Evolutionary conservation across 2,113 vertebrate species (phyloP), one percentile per base, ranked within the genome.

Genomic region (Callionymus lyra): DNA sequence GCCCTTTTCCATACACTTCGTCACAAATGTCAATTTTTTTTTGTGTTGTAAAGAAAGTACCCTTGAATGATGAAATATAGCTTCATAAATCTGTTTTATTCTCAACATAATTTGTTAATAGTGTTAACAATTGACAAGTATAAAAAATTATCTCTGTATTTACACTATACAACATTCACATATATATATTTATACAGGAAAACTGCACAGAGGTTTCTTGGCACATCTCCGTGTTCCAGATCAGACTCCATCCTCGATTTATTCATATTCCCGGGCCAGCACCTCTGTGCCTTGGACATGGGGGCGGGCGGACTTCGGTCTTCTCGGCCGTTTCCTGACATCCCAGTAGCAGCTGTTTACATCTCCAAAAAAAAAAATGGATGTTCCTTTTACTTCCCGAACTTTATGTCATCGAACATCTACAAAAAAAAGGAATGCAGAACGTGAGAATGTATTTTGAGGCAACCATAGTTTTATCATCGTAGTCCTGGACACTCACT

Each of bases 351-450:
- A 81, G 70, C 70, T 72, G 59, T 55, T 8, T 54, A 44, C 35
- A 36, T 57, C 49, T 54, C 70, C 41, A 38, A 50, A 43, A 14
- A 44, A 38, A 50, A 43, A 14, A 4, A 6, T 38, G 19, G 8
- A 6, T 32, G 36, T 16, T 38, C 19, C 9, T 16, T 48, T 71
- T 80, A 85, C 53, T 84, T 75, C 16, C 72, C 76, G 1, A 88
- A 81, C 47, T 61, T 80, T 31, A 88, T 86, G 71, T 88, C 86
- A 6, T 88, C 85, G 1, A 85, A 88, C 1, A 76, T 14, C 86
- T 88, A 75, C 6, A 21, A 52, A 15, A 50, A 15, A 53, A 40
- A 10, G 17, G 6, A 14, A 36, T 4, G 6, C 11, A 15, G 1
- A 48, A 38, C 6, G 9, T 1, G 1, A 0, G 10, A 13, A 15